Evolutionary conservation across 2,113 vertebrate species (phyloP).

Genomic region (Myiozetetes cayanensis): DNA sequence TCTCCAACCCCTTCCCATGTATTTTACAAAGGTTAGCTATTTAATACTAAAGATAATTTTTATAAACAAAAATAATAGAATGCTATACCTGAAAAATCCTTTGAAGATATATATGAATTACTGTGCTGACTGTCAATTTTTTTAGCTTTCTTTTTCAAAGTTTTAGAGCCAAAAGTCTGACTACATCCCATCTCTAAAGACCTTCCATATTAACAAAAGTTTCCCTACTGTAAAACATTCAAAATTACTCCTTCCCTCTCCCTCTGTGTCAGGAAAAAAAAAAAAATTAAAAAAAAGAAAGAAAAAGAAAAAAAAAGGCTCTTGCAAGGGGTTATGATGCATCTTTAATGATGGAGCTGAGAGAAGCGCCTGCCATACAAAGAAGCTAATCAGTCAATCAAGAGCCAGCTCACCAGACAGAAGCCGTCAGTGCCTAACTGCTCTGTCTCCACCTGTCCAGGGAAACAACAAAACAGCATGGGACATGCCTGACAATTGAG

Average conservation of each 20-base stretch:
- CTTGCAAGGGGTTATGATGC: slow-evolving; percentile 42
- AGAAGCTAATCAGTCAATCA: slow-evolving; percentile 76
- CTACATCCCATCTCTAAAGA: background rate
- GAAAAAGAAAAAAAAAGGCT: background rate
- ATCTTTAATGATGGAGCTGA: slow-evolving; percentile 55
- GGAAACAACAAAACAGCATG: slow-evolving; percentile 53
- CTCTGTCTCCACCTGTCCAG: slow-evolving; percentile 59
- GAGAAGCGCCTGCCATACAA: slow-evolving; percentile 60
- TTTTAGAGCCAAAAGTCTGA: background rate
- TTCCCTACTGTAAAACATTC: slow-evolving; percentile 8
- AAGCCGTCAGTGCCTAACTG: slow-evolving; percentile 41
- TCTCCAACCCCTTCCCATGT: background rate
- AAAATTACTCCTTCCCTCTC: background rate
- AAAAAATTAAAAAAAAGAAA: too few relatives aligned
- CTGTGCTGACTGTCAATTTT: background rate
- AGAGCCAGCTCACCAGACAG: slow-evolving; percentile 62
- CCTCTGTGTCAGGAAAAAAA: background rate
- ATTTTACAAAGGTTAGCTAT: background rate
- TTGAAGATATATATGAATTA: background rate
- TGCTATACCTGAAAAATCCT: background rate
- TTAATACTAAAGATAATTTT: background rate
- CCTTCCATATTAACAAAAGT: background rate
- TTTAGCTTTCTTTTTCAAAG: background rate
- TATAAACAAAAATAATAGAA: background rate
- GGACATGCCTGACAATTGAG: slow-evolving; percentile 57